A percentile compares a stretch with the other conserved stretches of the same genome.
Conservation (phyloP, 2,888 invertebrate species). For the Cryptophagus acutangulus region DNA sequence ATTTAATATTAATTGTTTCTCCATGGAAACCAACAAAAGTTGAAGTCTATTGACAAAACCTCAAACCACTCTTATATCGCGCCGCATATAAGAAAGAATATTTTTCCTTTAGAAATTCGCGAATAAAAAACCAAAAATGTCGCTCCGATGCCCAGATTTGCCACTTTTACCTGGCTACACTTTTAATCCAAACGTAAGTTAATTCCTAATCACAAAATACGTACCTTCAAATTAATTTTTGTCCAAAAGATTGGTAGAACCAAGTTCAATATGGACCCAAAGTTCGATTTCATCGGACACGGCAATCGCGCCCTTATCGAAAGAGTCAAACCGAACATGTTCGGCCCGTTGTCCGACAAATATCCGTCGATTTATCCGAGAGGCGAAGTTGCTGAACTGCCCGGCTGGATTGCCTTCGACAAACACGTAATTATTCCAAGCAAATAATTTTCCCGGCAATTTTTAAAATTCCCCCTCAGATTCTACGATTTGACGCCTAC, state of each 20-base stretch:
- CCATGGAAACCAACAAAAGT: too few species aligned
- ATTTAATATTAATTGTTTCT: too few species aligned
- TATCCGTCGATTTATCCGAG: slow-evolving; percentile 70
- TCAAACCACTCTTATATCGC: too few species aligned
- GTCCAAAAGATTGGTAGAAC: slow-evolving; percentile 60
- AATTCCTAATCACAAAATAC: neutral
- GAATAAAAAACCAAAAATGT: slow-evolving; percentile 33
- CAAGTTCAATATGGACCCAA: slow-evolving; percentile 52
- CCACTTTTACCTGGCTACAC: slow-evolving; percentile 72
- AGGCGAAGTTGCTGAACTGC: slow-evolving; percentile 69
- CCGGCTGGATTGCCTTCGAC: slow-evolving; percentile 84
- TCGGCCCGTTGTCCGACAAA: slow-evolving; percentile 54
- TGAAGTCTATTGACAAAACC: too few species aligned
- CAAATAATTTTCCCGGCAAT: too few species aligned
- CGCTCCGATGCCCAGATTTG: slow-evolving; percentile 57
- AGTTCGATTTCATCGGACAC: slow-evolving; percentile 54
- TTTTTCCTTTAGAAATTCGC: too few species aligned
- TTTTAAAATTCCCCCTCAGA: slow-evolving; percentile 46
- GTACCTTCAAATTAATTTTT: slow-evolving; percentile 2
- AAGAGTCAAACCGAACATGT: slow-evolving; percentile 56
- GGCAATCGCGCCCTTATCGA: slow-evolving; percentile 61
- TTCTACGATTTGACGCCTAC: slow-evolving; percentile 70
- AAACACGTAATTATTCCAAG: slow-evolving; percentile 80
- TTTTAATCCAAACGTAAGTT: slow-evolving; percentile 60
- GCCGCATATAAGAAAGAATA: too few species aligned